Evolutionary conservation across 2,113 vertebrate genomes (phyloP), one percentile per base, ranked within the genome.

Genomic region (Telmatochromis brichardi): DNA sequence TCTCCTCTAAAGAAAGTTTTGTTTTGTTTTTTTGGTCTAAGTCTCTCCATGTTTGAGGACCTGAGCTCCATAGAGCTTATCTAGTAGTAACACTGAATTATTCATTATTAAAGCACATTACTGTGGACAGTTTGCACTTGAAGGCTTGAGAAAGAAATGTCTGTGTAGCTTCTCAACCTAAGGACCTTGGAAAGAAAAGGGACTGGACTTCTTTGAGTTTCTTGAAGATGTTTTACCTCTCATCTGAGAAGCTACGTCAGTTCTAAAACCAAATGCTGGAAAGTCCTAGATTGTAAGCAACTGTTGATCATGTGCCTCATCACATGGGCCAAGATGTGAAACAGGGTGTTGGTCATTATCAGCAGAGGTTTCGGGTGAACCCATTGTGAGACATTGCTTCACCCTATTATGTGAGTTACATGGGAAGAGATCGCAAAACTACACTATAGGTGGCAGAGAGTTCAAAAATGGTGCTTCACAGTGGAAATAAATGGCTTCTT

Each of bases 381-480:
- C 60, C 6, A 37, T 8, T 37, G 60, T 65, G 60, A 65, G 60
- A 65, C 60, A 5, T n/a, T 12, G 17, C 60, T n/a, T 12, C 19
- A 21, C 60, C 4, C 19, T 21, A 0, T 65, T 0, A 5, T 65
- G 33, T 65, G 19, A 37, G 19, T 21, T 37, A 37, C 33, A 63
- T 63, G 58, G 58, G 60, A 65, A 65, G 31, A 35, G 31, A n/a
- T 65, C 0, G 1, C 33, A 65, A 37, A 65, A 37, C 19, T 8
- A n/a, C 33, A 21, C 33, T 65, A 65, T 13, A 65, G 2, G 0
- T 65, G 0, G 33, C 60, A 65, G 4, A n/a, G 33, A 13, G 33
- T 13, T 65, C 0, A 37, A 65, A 65, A n/a, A 65, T 37, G 60
- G 6, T 13, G 10, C 0, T 37, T 65, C 10, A 37, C 57, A 10